These are phyloP conservation scores for Xylocampa areola DNA, from an alignment of 2,888 invertebrate genomes.

Conservation along the genomic window DNA sequence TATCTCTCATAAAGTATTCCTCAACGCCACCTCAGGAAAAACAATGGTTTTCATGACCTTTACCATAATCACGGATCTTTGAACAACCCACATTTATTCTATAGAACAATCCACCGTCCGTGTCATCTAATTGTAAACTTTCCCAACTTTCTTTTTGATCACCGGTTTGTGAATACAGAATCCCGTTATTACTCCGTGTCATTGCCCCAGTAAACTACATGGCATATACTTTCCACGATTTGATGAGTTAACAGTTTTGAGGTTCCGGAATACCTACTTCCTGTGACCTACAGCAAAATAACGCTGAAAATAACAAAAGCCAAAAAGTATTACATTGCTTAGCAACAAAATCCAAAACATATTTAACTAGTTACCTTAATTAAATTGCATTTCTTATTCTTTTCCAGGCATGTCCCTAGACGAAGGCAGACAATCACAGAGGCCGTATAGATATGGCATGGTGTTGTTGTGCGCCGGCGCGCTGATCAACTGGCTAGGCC, in stretches of 20 bases:
- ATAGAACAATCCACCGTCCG: constrained; percentile 61
- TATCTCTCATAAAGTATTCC: constrained; percentile 65
- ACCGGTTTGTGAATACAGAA: constrained; percentile 72
- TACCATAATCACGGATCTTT: constrained; percentile 44
- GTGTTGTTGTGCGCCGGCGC: constrained; percentile 93
- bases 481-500: constrained; percentile 93
- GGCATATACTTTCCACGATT: constrained; percentile 71
- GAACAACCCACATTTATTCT: constrained; percentile 42
- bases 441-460: constrained; percentile 93
- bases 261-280: constrained; percentile 54
- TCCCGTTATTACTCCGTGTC: constrained; percentile 78
- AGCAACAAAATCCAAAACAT: background rate
- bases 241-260: constrained; percentile 61
- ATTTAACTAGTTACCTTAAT: too few species aligned
- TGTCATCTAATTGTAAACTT: constrained; percentile 82
- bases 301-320: constrained; percentile 23
- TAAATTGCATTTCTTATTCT: constrained; percentile 15
- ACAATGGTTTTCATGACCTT: constrained; percentile 63
- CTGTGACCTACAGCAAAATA: constrained; percentile 29
- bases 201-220: constrained; percentile 80
- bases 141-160: constrained; percentile 85
- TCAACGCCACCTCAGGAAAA: constrained; percentile 55
- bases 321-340: constrained; percentile 22
- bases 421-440: constrained; percentile 91
- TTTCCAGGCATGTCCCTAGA: constrained; percentile 91